Evolutionary conservation across 2,797 vertebrate genomes (phyloP).

Genomic region (Epinephelus coioides): DNA sequence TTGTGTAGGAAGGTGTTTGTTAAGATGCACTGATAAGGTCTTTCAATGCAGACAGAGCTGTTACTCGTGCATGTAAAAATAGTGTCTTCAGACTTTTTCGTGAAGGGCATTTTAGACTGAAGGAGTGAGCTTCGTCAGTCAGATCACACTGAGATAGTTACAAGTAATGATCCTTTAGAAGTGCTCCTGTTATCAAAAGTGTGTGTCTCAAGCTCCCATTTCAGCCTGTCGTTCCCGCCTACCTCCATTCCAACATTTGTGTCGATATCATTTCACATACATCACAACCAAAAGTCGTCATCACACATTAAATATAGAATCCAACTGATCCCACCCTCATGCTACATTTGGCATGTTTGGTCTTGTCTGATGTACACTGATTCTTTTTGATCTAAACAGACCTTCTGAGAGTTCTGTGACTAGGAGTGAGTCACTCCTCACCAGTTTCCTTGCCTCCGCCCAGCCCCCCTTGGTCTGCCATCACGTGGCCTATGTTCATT

Average conservation of each 20-base stretch:
- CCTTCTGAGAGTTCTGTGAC: slow-evolving; percentile 65
- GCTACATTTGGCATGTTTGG: slow-evolving; percentile 68
- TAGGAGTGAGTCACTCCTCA: slow-evolving; percentile 73
- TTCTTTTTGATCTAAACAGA: slow-evolving; percentile 72
- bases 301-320: slow-evolving; percentile 65
- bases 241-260: slow-evolving; percentile 29
- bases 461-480: slow-evolving; percentile 52
- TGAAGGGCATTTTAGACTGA: neutral
- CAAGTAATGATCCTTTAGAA: neutral
- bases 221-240: slow-evolving; percentile 7
- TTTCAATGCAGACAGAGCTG: neutral
- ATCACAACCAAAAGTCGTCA: slow-evolving; percentile 70
- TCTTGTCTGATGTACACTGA: slow-evolving; percentile 53
- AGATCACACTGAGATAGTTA: neutral
- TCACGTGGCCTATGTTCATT: slow-evolving; percentile 61
- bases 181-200: neutral
- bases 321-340: slow-evolving; percentile 64
- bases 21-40: neutral
- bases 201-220: neutral
- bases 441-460: slow-evolving; percentile 45
- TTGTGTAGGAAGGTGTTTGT: neutral
- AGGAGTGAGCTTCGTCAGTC: neutral
- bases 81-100: neutral
- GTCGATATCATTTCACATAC: slow-evolving; percentile 46
- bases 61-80: slow-evolving; percentile 26